A percentile compares a stretch with the other conserved stretches of the same genome.
phyloP scores from a whole-genome alignment of 2,113 vertebrate genomes.

The Piaya cayana region DNA sequence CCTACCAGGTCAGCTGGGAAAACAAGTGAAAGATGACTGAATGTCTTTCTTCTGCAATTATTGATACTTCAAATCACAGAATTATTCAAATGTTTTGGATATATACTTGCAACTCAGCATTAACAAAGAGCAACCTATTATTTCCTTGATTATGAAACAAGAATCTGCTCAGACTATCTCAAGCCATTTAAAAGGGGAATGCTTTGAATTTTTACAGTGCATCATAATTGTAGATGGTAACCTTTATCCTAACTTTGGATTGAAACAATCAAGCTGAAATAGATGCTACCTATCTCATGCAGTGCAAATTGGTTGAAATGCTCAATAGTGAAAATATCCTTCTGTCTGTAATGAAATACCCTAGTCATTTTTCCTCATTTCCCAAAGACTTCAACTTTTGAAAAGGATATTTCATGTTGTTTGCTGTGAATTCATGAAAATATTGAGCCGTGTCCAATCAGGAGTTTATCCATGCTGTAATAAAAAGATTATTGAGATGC shows the following conservation, averaged over 20 bases:
- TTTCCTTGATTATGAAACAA: neutral
- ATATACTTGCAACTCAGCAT: neutral
- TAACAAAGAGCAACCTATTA: neutral
- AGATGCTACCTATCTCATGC: neutral
- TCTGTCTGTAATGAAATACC: neutral
- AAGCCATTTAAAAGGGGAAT: neutral
- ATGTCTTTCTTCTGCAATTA: neutral
- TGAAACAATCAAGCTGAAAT: neutral
- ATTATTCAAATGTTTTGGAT: neutral
- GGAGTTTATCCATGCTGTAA: neutral
- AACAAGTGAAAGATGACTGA: neutral
- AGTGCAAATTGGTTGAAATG: neutral
- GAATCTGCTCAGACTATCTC: neutral
- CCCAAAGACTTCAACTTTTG: neutral
- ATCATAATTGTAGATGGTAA: neutral
- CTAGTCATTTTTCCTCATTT: neutral
- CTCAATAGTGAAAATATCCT: neutral
- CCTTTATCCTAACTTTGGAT: neutral
- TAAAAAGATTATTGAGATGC: neutral
- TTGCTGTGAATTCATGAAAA: neutral
- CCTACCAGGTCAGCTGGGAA: neutral
- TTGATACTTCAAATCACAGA: neutral
- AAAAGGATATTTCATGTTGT: neutral
- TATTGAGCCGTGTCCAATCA: neutral
- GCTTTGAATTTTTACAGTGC: neutral